Conservation (phyloP, 1,140 invertebrate genomes). For the Thalassaphorura encarpata region DNA sequence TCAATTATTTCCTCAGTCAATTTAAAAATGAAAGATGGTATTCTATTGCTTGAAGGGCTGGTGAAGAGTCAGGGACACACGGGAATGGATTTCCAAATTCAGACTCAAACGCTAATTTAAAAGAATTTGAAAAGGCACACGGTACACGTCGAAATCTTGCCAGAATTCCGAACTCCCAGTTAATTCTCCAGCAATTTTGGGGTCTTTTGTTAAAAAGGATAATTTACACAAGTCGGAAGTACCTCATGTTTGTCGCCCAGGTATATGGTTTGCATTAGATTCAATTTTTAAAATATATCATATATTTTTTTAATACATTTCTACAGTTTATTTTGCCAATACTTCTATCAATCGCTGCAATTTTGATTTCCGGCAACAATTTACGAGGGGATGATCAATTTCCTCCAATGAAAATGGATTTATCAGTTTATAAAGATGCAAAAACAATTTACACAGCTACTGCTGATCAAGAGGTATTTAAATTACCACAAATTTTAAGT, state of each 20-base stretch:
- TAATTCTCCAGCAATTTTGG: slow-evolving; percentile 47
- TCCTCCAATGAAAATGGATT: not conserved
- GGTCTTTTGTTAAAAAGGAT: slow-evolving; percentile 52
- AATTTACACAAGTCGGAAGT: slow-evolving; percentile 35
- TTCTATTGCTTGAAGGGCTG: too few species aligned
- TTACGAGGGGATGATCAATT: not conserved
- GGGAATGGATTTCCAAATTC: too few species aligned
- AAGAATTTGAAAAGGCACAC: not conserved
- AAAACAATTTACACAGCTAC: not conserved
- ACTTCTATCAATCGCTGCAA: slow-evolving; percentile 7
- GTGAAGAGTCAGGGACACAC: too few species aligned
- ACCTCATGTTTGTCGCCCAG: slow-evolving; percentile 33
- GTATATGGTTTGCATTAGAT: slow-evolving; percentile 8
- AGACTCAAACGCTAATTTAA: too few species aligned
- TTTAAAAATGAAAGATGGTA: too few species aligned
- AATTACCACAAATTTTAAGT: too few species aligned
- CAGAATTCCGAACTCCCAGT: slow-evolving; percentile 37
- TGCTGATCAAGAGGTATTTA: not conserved
- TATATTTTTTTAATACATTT: too few species aligned
- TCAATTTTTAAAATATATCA: too few species aligned
- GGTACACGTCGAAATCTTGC: slow-evolving; percentile 12
- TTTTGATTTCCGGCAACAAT: slow-evolving; percentile 3
- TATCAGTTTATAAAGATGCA: not conserved
- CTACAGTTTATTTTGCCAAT: slow-evolving; percentile 16
- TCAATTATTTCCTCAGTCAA: too few species aligned